Percentiles rank a stretch among this genome's conserved stretches.
phyloP scores from a whole-genome alignment of 2,113 vertebrate genomes.

The Vulpes ferrilata region DNA sequence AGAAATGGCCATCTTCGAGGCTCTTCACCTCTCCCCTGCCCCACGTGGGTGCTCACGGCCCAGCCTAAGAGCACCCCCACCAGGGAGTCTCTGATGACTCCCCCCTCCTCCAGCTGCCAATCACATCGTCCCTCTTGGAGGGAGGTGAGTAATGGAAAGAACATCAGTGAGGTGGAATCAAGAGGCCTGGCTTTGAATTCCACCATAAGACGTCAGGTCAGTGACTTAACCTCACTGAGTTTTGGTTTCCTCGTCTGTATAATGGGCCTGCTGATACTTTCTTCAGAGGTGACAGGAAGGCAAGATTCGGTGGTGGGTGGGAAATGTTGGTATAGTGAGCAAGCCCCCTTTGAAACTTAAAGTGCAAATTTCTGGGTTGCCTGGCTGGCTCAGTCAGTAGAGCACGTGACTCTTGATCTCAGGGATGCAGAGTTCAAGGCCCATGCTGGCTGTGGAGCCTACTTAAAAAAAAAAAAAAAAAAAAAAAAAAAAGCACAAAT shows the following conservation, averaged over 20 bases:
- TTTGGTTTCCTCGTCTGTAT: background rate
- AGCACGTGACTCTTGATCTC: background rate
- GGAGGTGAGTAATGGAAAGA: background rate
- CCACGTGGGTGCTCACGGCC: background rate
- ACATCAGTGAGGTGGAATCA: background rate
- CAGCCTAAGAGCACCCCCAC: background rate
- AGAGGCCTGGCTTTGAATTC: background rate
- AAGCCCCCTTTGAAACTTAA: background rate
- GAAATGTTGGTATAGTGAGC: background rate
- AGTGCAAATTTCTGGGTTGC: background rate
- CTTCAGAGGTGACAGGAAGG: background rate
- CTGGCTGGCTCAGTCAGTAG: background rate
- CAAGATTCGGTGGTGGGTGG: background rate
- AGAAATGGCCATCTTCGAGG: fast-evolving
- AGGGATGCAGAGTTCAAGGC: background rate
- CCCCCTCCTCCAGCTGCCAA: fast-evolving
- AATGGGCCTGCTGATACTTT: background rate
- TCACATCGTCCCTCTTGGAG: background rate
- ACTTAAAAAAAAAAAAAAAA: background rate
- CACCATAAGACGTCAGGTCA: background rate
- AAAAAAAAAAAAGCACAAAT: background rate
- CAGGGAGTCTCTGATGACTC: background rate
- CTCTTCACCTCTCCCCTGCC: background rate
- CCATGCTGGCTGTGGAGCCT: background rate
- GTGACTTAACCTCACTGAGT: background rate